Evolutionary conservation across 2,113 vertebrate genomes (phyloP), one percentile per base, ranked within the genome.

Genomic region (Heliornis fulica): DNA sequence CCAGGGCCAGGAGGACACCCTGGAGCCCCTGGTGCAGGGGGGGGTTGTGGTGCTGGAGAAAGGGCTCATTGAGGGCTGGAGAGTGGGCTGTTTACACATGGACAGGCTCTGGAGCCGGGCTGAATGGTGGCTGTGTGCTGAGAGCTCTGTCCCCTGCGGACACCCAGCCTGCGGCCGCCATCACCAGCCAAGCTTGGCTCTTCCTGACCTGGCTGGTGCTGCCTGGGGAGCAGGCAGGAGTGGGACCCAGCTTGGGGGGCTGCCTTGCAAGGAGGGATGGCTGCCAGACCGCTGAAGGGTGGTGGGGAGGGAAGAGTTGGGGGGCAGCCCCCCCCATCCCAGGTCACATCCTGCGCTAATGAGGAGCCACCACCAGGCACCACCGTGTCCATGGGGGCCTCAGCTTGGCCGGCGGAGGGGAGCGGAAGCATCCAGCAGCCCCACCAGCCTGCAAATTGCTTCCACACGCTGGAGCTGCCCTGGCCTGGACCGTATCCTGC

Each of bases 41-140:
- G 19, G 63, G 36, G 50, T 60, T 12, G 50, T 48, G 69, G 31
- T 5, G 7, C 1, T 1, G 83, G 75, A 63, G 79, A 92, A 94
- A 87, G 50, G 59, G 64, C 87, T 59, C 83, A 87, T 96, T 96
- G 96, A 96, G 77, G 75, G 59, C 50, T 7, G 14, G 29, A 43
- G 34, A 71, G 9, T n/a, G 88, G 54, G 94, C 80, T 96, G 94
- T 95, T 91, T 89, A 91, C 91, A 80, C 89, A 92, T 50, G n/a
- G 72, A 63, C 61, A 7, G 76, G 78, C 84, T 53, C 87, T n/a
- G 71, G 70, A 20, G 85, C 65, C 1, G 14, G 6, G 70, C 93
- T 96, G 76, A 96, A 96, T 90, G 94, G 89, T 1, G 50, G 68
- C 93, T 66, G 83, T 96, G 96, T 94, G 89, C 68, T 45, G 60